Evolutionary conservation across 2,797 vertebrate species (phyloP), one percentile per base, ranked within the genome.

Genomic region (Characodon lateralis): DNA sequence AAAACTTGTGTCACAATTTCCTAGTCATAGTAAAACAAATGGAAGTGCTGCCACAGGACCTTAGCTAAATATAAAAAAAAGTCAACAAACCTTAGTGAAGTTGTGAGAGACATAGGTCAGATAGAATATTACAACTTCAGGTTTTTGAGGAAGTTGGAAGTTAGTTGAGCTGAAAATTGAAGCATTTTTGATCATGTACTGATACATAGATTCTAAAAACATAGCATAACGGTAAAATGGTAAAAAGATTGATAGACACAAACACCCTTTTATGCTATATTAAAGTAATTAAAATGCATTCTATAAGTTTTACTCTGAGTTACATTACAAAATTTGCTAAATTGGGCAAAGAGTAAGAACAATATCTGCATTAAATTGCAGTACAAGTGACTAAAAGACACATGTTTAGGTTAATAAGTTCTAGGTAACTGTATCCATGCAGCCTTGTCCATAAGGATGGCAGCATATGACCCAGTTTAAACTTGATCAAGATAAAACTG

Each of bases 371-470:
- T 26, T 14, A 24, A 59, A 28, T 12, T 55, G 28, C 51, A 55
- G 77, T 84, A 76, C 35, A 76, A 39, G 18, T 75, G 43, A 88
- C 83, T 91, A 83, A 88, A 81, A 76, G 78, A 68, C 71, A 78
- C 77, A 89, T 76, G 71, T 59, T 79, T 69, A 6, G 46, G 39
- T 58, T 3, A 55, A 73, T 63, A 66, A 26, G 39, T 28, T 51
- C 10, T 5, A 4, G 56, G 16, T 43, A 26, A 69, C 18, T 16
- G 1, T 48, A 48, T 18, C 50, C 39, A 72, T 78, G 73, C 65
- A 78, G 81, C 63, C 63, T 20, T 55, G 13, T 55, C 68, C 55
- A 53, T 39, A 7, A 28, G 75, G 14, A 76, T 22, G 31, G 48
- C 58, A 74, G 43, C 35, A 56, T 14, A 48, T 69, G 43, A 69